A percentile compares a stretch with the other conserved stretches of the same genome.
Evolutionary conservation across 2,797 vertebrate genomes (phyloP).

Genomic region (Chelmon rostratus): DNA sequence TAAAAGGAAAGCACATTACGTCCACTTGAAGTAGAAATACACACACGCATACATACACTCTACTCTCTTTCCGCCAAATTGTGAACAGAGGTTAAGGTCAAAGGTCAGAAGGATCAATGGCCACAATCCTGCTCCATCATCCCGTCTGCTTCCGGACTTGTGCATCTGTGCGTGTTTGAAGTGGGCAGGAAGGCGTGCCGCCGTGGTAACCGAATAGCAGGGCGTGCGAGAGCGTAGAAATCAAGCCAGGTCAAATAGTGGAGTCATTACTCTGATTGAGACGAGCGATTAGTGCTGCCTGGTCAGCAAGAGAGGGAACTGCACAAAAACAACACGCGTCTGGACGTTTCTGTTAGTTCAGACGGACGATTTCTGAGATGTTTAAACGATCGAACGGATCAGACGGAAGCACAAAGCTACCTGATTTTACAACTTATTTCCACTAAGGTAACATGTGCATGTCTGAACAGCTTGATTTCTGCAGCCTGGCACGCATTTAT

Average conservation of each 20-base stretch:
- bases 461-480: no score
- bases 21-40: background rate
- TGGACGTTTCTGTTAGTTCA: conserved; percentile 19
- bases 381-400: background rate
- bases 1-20: background rate
- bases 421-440: background rate
- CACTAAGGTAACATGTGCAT: no score
- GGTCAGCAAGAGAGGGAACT: conserved; percentile 27
- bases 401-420: background rate
- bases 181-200: conserved; percentile 51
- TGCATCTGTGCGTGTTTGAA: conserved; percentile 47
- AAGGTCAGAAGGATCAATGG: conserved; percentile 68
- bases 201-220: conserved; percentile 65
- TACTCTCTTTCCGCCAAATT: conserved; percentile 41
- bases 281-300: conserved; percentile 60
- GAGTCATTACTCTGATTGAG: conserved; percentile 72
- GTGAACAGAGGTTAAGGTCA: conserved; percentile 56
- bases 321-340: conserved; percentile 32
- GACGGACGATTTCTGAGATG: background rate
- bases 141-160: conserved; percentile 60
- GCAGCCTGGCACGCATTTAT: no score
- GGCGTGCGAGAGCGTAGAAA: conserved; percentile 30
- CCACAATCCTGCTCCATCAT: conserved; percentile 42
- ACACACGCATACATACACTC: background rate
- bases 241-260: conserved; percentile 54